Base-by-base conservation (phyloP, 1,140 invertebrate species). In the Nautilus pompilius region DNA sequence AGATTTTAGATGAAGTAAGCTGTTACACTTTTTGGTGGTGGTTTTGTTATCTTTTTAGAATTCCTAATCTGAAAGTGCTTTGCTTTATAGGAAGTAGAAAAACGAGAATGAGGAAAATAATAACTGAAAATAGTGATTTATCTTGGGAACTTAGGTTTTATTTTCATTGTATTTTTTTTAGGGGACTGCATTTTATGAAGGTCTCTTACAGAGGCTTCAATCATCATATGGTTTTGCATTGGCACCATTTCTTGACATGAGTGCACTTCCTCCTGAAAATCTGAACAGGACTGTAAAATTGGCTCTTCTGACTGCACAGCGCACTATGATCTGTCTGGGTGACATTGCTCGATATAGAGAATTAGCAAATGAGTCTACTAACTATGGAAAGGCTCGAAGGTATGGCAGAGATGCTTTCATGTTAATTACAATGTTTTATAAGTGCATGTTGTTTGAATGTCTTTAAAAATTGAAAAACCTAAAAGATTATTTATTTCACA, bases 271-370 rank as follows among this genome's bases (percentile, higher is more conserved):
- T 5, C 87, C 88, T 74, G 76, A 81, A 32, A 78, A 73, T 48
- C 86, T 88, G 5, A 80, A 89, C 22, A 88, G 90, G 3, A 87
- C 87, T 63, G 84, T 90, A 8, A 89, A 90, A 22, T 84, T 93
- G 62, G 91, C 91, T 3, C 81, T 94, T 59, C 86, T 95, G 33
- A 91, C 91, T 62, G 88, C 89, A 0, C 95, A 97, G 81, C 93
- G 95, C 67, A 86, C 93, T 62, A 90, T 91, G 69, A 87, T 97
- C 29, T 95, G 90, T 79, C 84, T 97, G 59, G 95, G 95, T 4
- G 95, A 98, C 84, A 86, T 98, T 67, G 89, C 90, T 6, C 87
- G 95, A 54, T 98, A 97, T 80, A 90, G 89, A 73, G 92, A 96
- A 74, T 89, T 91, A 77, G 78, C 77, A 26, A 90, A 91, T 69